These are phyloP conservation scores for Merluccius polli DNA, from an alignment of 2,797 vertebrate species.

Conservation along the genomic window DNA sequence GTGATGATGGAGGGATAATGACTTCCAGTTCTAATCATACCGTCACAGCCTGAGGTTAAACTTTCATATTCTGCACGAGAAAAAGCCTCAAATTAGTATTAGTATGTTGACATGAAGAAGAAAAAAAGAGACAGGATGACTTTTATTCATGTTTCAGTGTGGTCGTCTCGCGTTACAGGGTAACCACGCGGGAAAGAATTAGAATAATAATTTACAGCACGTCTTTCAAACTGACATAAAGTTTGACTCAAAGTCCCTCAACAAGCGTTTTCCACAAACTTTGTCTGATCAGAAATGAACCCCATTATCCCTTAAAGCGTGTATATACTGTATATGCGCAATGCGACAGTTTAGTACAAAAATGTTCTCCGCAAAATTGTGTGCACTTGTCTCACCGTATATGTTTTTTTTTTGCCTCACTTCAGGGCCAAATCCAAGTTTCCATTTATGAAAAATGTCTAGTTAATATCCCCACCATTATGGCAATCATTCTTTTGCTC, in stretches of 20 bases:
- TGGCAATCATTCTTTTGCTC: constrained; percentile 59
- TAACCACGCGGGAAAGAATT: neutral
- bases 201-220: constrained; percentile 25
- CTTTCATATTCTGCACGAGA: constrained; percentile 7
- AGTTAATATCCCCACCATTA: constrained; percentile 72
- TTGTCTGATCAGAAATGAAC: constrained; percentile 47
- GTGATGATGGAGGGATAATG: constrained; percentile 54
- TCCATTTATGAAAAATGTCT: constrained; percentile 71
- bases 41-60: constrained; percentile 62
- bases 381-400: constrained; percentile 12
- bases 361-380: constrained; percentile 62
- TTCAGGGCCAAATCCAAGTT: constrained; percentile 58
- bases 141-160: constrained; percentile 28
- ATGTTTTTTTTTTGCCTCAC: constrained; percentile 41
- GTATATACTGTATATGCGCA: constrained; percentile 36
- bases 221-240: constrained; percentile 27
- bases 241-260: constrained; percentile 28
- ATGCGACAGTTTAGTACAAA: constrained; percentile 57
- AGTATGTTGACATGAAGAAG: neutral
- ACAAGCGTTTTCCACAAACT: constrained; percentile 36
- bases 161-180: neutral
- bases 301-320: constrained; percentile 54
- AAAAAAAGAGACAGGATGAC: constrained; percentile 35
- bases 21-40: constrained; percentile 65
- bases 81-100: neutral